Conservation (phyloP, 2,888 invertebrate species). For the Parochlus steinenii region DNA sequence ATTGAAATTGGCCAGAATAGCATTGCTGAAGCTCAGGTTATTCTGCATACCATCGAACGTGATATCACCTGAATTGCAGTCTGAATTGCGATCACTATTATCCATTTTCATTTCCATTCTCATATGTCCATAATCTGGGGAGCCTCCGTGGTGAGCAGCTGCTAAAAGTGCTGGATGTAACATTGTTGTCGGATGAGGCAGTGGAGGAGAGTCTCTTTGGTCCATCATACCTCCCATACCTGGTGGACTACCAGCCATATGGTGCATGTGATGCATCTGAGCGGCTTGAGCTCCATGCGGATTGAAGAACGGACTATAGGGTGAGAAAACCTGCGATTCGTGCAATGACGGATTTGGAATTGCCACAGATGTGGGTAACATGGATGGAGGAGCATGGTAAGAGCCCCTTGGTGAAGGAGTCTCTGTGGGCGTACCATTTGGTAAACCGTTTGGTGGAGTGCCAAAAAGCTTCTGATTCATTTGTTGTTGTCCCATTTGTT, state of each 20-base stretch:
- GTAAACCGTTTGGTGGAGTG: constrained; percentile 18
- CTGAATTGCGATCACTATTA: constrained; percentile 70
- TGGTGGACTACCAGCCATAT: constrained; percentile 38
- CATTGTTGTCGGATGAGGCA: constrained; percentile 70
- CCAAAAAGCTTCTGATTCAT: constrained; percentile 17
- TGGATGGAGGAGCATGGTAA: constrained; percentile 48
- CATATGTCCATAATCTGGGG: constrained; percentile 63
- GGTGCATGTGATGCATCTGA: constrained; percentile 28
- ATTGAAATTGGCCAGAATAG: constrained; percentile 6
- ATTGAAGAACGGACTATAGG: constrained; percentile 80
- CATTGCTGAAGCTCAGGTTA: constrained; percentile 19
- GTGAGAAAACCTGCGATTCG: constrained; percentile 85
- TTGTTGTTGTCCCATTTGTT: constrained; percentile 32
- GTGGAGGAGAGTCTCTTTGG: constrained; percentile 66
- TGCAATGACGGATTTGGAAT: constrained; percentile 92
- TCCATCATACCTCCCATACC: constrained; percentile 43
- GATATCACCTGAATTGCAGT: constrained; percentile 83
- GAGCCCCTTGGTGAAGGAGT: constrained; percentile 55
- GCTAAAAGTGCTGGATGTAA: constrained; percentile 73
- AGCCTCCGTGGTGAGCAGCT: constrained; percentile 63
- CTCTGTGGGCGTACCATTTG: constrained; percentile 33
- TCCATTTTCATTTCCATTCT: constrained; percentile 53
- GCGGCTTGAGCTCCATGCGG: constrained; percentile 31
- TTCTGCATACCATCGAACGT: constrained; percentile 80
- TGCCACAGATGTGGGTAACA: constrained; percentile 89